phyloP scores from a whole-genome alignment of 2,797 vertebrate genomes.

The Agapornis canus region DNA sequence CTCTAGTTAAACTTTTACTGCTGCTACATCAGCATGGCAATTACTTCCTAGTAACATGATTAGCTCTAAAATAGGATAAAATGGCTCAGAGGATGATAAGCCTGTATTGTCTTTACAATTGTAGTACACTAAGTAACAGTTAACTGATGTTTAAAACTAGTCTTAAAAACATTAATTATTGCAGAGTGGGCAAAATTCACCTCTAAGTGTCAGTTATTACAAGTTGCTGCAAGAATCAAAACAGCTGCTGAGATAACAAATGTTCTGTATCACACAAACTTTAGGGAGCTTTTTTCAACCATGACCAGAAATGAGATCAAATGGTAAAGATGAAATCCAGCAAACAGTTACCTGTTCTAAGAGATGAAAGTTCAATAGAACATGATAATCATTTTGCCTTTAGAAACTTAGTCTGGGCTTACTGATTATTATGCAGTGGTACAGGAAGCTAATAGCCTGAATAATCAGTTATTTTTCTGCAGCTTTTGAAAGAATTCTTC shows the following conservation, averaged over 20 bases:
- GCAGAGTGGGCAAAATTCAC: background rate
- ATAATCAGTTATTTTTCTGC: slow-evolving; percentile 1
- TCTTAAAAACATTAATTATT: background rate
- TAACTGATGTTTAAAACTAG: background rate
- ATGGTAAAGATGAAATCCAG: background rate
- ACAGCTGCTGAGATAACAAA: background rate
- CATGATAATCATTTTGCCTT: background rate
- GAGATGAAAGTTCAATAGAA: background rate
- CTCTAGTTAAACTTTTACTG: background rate
- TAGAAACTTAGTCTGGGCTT: background rate
- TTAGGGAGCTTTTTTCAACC: background rate
- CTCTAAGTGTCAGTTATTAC: background rate
- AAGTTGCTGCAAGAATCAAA: background rate
- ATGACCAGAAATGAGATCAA: background rate
- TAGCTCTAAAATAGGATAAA: background rate
- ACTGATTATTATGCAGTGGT: background rate
- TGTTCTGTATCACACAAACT: background rate
- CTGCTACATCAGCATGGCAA: background rate
- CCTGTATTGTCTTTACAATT: background rate
- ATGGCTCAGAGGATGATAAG: background rate
- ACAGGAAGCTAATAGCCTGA: slow-evolving; percentile 16
- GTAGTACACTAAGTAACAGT: background rate
- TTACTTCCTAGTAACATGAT: background rate
- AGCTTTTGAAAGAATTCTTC: background rate
- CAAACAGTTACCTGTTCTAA: background rate